Conservation (phyloP, 1,140 invertebrate species). For the Harlomillsia oculata region DNA sequence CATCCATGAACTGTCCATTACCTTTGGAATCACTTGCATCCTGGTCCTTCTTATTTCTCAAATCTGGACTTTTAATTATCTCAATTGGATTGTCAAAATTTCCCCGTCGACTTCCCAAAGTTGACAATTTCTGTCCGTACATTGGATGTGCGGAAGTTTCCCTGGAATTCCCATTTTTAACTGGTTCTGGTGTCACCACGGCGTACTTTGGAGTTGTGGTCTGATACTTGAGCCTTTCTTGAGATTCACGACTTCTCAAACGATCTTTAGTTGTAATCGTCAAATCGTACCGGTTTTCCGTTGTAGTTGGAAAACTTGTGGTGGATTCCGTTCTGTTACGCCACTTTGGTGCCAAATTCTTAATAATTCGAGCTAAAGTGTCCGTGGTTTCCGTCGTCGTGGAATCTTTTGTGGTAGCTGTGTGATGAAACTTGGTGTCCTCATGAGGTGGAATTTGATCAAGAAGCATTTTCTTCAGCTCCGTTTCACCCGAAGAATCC, state of each 20-base stretch:
- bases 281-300: neutral
- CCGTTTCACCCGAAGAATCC: slow-evolving; percentile 1
- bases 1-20: slow-evolving; percentile 21
- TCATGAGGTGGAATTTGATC: slow-evolving; percentile 26
- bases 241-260: slow-evolving; percentile 3
- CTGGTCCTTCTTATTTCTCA: slow-evolving; percentile 4
- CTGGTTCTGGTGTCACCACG: neutral
- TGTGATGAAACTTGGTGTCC: neutral
- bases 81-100: slow-evolving; percentile 15
- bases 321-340: slow-evolving; percentile 3
- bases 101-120: neutral
- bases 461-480: slow-evolving; percentile 25
- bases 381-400: slow-evolving; percentile 13
- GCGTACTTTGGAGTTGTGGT: neutral
- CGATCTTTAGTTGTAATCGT: slow-evolving; percentile 6
- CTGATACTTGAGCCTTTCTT: neutral
- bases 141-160: neutral
- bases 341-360: slow-evolving; percentile 23
- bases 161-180: neutral
- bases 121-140: neutral
- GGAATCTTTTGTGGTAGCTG: neutral
- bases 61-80: slow-evolving; percentile 22
- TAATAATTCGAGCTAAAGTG: slow-evolving; percentile 22
- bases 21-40: neutral
- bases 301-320: neutral